These are phyloP conservation scores for Papilio xuthus DNA, from an alignment of 1,140 invertebrate species.

Conservation along the genomic window DNA sequence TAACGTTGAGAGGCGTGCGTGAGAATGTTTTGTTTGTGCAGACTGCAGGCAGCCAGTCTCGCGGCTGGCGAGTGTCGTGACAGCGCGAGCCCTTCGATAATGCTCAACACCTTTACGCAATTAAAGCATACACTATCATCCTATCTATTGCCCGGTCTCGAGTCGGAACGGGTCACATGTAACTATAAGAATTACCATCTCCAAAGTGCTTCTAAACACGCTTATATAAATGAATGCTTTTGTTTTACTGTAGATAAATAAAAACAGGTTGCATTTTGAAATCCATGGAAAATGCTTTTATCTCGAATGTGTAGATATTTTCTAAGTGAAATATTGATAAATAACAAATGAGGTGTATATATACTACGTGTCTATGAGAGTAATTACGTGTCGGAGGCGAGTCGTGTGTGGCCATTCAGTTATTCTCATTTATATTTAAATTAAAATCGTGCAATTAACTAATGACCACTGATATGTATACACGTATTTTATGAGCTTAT, in stretches of 20 bases:
- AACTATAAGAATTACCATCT: background rate
- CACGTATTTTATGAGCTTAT: background rate
- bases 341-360: background rate
- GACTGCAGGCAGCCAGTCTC: no score
- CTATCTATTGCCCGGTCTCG: background rate
- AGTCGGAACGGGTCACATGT: background rate
- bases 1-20: background rate
- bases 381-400: background rate
- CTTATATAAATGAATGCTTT: no score
- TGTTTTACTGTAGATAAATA: no score
- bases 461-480: background rate
- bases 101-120: background rate
- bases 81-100: background rate
- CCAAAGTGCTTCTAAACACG: no score
- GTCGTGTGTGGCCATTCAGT: slow-evolving; percentile 12
- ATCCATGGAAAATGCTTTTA: no score
- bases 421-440: slow-evolving; percentile 24
- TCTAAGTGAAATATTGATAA: no score
- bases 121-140: background rate
- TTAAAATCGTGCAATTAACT: slow-evolving; percentile 20
- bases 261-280: no score
- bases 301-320: no score
- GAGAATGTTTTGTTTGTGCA: background rate
- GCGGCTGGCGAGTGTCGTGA: background rate
- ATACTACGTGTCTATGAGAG: background rate